Evolutionary conservation across 2,888 invertebrate genomes (phyloP).

Genomic region (Phrixothrix hirtus): DNA sequence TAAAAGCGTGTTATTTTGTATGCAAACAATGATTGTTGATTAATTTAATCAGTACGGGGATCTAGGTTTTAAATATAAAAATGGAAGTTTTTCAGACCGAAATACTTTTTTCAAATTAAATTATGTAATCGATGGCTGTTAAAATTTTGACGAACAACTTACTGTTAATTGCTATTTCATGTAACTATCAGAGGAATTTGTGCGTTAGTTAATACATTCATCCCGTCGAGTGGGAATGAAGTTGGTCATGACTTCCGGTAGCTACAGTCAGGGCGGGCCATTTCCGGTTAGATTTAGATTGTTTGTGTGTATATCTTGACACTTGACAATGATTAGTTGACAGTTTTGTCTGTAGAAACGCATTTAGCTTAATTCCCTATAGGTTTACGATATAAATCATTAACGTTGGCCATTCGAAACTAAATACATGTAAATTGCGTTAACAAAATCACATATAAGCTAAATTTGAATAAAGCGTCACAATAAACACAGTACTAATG

Average conservation of each 20-base stretch:
- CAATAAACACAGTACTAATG: background rate
- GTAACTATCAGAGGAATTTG: background rate
- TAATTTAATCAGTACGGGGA: too few species aligned
- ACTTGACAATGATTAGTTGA: conserved; percentile 20
- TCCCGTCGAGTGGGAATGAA: conserved; percentile 21
- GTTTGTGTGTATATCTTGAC: conserved; percentile 17
- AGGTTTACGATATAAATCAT: background rate
- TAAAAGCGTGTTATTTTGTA: too few species aligned
- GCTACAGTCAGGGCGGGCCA: conserved; percentile 21
- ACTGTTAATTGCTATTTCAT: background rate
- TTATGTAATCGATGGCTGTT: too few species aligned
- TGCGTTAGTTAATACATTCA: conserved; percentile 9
- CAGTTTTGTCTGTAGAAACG: conserved; percentile 9
- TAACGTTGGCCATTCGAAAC: background rate
- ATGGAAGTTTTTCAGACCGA: too few species aligned
- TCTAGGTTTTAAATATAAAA: too few species aligned
- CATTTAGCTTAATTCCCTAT: background rate
- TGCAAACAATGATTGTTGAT: too few species aligned
- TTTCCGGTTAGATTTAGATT: conserved; percentile 26
- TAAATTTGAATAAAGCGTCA: too few species aligned
- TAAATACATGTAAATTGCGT: background rate
- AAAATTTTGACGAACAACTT: background rate
- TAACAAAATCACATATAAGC: too few species aligned
- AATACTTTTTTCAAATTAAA: too few species aligned
- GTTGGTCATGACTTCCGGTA: conserved; percentile 19